A percentile compares a stretch with the other conserved stretches of the same genome.
Conservation (phyloP, 2,113 vertebrate species). For the Procavia capensis region DNA sequence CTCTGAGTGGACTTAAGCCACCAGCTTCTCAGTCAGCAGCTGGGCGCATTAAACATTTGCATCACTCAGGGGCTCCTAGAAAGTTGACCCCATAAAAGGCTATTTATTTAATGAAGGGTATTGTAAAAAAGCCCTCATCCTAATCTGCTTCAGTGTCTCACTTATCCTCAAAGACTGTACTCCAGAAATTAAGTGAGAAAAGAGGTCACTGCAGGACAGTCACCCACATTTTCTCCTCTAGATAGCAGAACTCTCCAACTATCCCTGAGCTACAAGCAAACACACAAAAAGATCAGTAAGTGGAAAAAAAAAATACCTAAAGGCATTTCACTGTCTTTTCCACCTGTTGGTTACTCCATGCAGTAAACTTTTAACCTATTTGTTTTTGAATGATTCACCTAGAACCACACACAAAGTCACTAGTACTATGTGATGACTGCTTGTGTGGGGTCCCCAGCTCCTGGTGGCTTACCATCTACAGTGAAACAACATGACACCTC, state of each 20-base stretch:
- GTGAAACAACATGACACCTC: not conserved
- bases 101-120: too few relatives aligned
- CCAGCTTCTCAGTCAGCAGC: too few relatives aligned
- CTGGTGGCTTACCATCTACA: not conserved
- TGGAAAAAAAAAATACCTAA: slow-evolving; percentile 34
- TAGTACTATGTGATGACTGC: not conserved
- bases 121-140: too few relatives aligned
- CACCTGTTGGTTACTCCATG: not conserved
- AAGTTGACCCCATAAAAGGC: too few relatives aligned
- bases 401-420: not conserved
- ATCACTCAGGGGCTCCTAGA: too few relatives aligned
- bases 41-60: too few relatives aligned
- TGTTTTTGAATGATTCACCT: not conserved
- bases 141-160: not conserved
- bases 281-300: not conserved
- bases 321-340: not conserved
- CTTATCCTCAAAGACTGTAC: fast-evolving
- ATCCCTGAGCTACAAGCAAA: not conserved
- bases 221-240: not conserved
- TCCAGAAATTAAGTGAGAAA: not conserved
- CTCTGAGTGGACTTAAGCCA: too few relatives aligned
- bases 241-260: not conserved
- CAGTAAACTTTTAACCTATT: not conserved
- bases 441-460: not conserved
- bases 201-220: fast-evolving